phyloP scores from a whole-genome alignment of 92 coral and sea anemone species.

The Muricea muricata region DNA sequence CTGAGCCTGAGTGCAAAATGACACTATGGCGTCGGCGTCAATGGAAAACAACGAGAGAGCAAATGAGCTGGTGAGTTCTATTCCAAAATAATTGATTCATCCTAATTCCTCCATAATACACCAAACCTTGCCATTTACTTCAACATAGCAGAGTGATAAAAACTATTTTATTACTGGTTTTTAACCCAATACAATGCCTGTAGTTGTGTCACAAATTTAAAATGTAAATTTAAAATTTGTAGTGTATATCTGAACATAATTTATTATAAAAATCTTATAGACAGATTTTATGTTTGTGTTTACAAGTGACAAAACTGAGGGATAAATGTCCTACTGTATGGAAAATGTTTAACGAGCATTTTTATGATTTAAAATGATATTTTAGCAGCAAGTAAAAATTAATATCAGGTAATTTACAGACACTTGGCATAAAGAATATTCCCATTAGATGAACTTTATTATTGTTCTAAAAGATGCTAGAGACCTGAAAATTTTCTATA shows the following conservation, averaged over 20 bases:
- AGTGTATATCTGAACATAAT: too few species aligned
- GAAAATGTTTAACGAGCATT: neutral
- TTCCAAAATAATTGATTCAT: neutral
- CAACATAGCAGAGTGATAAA: neutral
- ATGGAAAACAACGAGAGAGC: constrained; percentile 24
- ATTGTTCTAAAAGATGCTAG: too few species aligned
- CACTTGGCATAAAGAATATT: neutral
- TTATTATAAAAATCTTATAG: neutral
- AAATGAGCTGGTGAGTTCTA: constrained; percentile 42
- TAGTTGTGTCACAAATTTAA: neutral
- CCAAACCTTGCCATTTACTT: neutral
- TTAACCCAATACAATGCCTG: neutral
- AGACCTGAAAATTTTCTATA: too few species aligned
- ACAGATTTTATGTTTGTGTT: constrained; percentile 22
- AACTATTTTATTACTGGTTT: neutral
- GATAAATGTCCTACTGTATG: neutral
- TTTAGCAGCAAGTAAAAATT: neutral
- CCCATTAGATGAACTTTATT: too few species aligned
- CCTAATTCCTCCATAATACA: neutral
- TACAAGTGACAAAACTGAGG: neutral
- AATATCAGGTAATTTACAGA: neutral
- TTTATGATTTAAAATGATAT: neutral
- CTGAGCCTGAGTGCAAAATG: constrained; percentile 23
- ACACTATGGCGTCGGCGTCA: constrained; percentile 17
- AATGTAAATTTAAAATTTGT: too few species aligned